Evolutionary conservation across 2,888 invertebrate species (phyloP).

Genomic region (Folsomia candida): DNA sequence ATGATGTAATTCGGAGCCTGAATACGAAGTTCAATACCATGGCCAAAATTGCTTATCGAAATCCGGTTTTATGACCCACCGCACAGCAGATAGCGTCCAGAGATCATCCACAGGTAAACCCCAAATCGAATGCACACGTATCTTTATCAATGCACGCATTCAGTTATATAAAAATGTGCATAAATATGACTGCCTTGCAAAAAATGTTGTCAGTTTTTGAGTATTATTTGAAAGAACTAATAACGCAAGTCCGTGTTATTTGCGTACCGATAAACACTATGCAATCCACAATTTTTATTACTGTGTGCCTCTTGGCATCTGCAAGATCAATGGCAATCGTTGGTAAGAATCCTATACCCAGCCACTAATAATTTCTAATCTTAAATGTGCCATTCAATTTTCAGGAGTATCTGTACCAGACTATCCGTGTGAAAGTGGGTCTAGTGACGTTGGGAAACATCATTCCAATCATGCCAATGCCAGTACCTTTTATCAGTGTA

Average conservation of each 20-base stretch:
- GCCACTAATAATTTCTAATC: neutral
- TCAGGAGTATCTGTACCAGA: neutral
- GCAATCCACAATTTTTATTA: neutral
- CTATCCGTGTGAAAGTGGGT: neutral
- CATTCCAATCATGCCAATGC: neutral
- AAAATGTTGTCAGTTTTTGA: too few relatives aligned
- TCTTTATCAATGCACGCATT: too few relatives aligned
- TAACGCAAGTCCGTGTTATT: neutral
- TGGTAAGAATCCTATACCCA: neutral
- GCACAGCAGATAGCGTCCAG: too few relatives aligned
- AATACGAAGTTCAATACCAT: too few relatives aligned
- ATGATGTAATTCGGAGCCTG: too few relatives aligned
- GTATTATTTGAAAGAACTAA: too few relatives aligned
- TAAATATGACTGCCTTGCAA: too few relatives aligned
- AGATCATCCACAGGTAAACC: too few relatives aligned
- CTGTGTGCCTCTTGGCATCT: conserved; percentile 6
- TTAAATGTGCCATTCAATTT: neutral
- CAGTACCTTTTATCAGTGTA: neutral
- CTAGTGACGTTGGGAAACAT: neutral
- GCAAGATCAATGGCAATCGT: neutral
- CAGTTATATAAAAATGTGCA: too few relatives aligned
- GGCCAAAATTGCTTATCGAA: too few relatives aligned
- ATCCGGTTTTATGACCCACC: too few relatives aligned
- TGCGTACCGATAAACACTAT: neutral
- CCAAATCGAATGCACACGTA: too few relatives aligned